Evolutionary conservation across 2,888 invertebrate genomes (phyloP).

Genomic region (Melitaea athalia): DNA sequence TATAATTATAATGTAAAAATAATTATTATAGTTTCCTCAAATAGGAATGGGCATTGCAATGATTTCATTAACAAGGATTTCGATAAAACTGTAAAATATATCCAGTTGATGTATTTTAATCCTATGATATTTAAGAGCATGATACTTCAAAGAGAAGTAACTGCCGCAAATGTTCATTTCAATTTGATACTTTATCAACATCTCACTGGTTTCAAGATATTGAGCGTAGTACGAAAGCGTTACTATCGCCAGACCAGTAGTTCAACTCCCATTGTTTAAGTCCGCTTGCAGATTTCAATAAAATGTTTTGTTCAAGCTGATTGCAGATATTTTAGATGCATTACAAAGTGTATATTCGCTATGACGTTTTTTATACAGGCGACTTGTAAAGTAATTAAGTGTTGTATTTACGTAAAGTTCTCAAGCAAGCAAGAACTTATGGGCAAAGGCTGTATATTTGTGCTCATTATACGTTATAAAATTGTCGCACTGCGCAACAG

Average conservation of each 20-base stretch:
- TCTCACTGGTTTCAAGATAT: constrained; percentile 30
- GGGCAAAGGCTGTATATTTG: constrained; percentile 34
- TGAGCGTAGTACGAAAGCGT: constrained; percentile 7
- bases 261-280: constrained; percentile 15
- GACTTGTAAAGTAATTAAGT: constrained; percentile 30
- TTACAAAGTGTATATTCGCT: constrained; percentile 17
- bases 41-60: constrained; percentile 16
- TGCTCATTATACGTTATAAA: constrained; percentile 32
- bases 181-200: constrained; percentile 20
- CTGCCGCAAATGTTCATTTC: constrained; percentile 12
- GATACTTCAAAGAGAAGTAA: constrained; percentile 6
- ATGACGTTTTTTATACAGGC: constrained; percentile 28
- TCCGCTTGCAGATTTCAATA: constrained; percentile 19
- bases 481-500: constrained; percentile 23
- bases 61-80: constrained; percentile 3
- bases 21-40: constrained; percentile 17
- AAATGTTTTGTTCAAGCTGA: constrained; percentile 14
- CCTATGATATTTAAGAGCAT: not conserved
- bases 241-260: constrained; percentile 13
- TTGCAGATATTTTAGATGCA: constrained; percentile 27
- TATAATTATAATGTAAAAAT: constrained; percentile 16
- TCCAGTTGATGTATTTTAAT: not conserved
- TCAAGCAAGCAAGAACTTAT: constrained; percentile 16
- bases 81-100: not conserved
- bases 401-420: constrained; percentile 29